Evolutionary conservation across 2,888 invertebrate species (phyloP), one percentile per base, ranked within the genome.

Genomic region (Fragum whitleyi): DNA sequence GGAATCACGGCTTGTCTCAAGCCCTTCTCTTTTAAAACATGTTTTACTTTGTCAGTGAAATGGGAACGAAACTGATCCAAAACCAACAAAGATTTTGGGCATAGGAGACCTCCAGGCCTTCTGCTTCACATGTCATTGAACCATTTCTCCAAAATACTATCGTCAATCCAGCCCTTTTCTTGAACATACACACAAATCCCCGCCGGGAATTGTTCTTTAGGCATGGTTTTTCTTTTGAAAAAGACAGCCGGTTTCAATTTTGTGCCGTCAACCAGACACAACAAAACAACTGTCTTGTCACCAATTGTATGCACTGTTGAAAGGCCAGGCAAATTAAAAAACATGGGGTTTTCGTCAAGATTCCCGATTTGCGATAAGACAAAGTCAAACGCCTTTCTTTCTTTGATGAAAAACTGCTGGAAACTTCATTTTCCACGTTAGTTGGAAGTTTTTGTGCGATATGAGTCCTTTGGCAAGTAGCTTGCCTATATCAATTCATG

Each of bases 161-260:
- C 79, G 42, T 81, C 84, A 26, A 79, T 79, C 84, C 81, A 85
- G n/a, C 81, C 85, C 47, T 81, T 82, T 14, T 53, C 51, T 19
- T 77, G 80, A 1, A 80, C 80, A 32, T 53, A 62, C 14, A 82
- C 79, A 16, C 32, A 28, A 16, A 86, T 57, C 21, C 68, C 79
- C 1, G 53, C 14, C 2, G 82, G 76, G 1, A 85, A 29, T 70
- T 79, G 80, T 42, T 82, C 85, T 51, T 85, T 79, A 9, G 85
- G 82, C 72, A 78, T 77, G 5, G 85, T 87, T 26, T 85, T 84
- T 47, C 79, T 21, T 47, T 85, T 83, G 42, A 86, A 85, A 6
- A 87, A 79, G 0, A 81, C 74, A 55, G 79, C 74, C 16, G 80
- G 85, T 62, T 76, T 79, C 16, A 86, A 67, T 72, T 86, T 83